Evolutionary conservation across 2,797 vertebrate genomes (phyloP).

Genomic region (Anguilla megastoma): DNA sequence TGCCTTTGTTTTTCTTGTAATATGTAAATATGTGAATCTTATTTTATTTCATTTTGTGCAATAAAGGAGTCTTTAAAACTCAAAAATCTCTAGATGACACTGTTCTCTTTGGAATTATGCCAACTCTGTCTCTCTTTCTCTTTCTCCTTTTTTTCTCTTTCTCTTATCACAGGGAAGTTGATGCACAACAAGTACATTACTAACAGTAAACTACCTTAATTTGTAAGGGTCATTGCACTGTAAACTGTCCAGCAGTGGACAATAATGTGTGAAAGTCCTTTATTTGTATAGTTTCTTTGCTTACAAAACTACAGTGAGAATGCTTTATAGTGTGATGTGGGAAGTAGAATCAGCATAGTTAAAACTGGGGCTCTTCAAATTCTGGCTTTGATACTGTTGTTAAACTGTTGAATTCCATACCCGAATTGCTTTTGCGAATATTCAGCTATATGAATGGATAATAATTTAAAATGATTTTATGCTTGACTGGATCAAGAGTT

Average conservation of each 20-base stretch:
- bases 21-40: too few species aligned
- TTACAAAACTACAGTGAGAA: background rate
- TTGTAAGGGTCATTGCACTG: conserved; percentile 54
- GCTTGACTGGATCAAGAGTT: background rate
- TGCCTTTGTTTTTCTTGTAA: too few species aligned
- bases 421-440: background rate
- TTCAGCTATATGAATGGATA: background rate
- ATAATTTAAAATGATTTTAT: background rate
- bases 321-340: background rate
- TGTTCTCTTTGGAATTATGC: too few species aligned
- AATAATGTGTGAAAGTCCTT: conserved; percentile 52
- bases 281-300: conserved; percentile 24
- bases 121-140: conserved; percentile 40
- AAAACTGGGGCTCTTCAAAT: background rate
- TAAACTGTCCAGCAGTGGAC: conserved; percentile 59
- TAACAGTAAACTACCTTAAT: conserved; percentile 40
- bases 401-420: background rate
- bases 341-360: background rate
- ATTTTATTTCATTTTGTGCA: too few species aligned
- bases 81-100: too few species aligned
- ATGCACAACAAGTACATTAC: conserved; percentile 50
- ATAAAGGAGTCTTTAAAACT: too few species aligned
- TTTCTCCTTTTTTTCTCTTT: conserved; percentile 45
- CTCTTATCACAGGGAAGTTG: conserved; percentile 64
- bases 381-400: background rate